phyloP scores from a whole-genome alignment of 2,113 vertebrate genomes.

The Mustela lutreola region DNA sequence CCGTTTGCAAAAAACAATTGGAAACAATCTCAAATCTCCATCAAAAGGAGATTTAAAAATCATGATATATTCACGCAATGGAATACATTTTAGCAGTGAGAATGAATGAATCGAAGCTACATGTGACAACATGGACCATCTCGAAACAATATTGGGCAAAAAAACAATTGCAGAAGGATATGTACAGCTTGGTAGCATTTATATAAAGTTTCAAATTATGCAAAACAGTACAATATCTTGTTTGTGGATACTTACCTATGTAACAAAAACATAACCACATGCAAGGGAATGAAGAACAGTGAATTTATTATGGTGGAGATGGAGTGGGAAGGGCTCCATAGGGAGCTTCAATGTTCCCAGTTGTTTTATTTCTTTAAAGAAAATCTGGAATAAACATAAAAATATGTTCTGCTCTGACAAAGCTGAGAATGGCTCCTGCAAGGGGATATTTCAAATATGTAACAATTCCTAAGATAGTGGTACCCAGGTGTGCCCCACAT shows the following conservation, averaged over 20 bases:
- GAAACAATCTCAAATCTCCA: slow-evolving; percentile 28
- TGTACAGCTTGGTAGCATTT: slow-evolving; percentile 59
- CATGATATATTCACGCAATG: neutral
- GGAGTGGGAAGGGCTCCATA: neutral
- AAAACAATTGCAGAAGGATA: slow-evolving; percentile 32
- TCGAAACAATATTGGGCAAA: neutral
- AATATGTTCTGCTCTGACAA: neutral
- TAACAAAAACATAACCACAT: slow-evolving; percentile 64
- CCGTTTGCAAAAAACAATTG: slow-evolving; percentile 58
- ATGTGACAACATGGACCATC: neutral
- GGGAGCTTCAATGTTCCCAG: neutral
- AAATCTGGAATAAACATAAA: slow-evolving; percentile 37
- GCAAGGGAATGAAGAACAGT: neutral
- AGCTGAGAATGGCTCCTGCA: neutral
- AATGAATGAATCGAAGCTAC: neutral
- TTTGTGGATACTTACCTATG: slow-evolving; percentile 63
- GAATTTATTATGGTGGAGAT: neutral
- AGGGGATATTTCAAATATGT: neutral
- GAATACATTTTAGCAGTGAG: neutral
- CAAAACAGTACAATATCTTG: slow-evolving; percentile 67
- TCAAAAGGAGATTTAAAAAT: neutral
- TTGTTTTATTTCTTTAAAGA: slow-evolving; percentile 36
- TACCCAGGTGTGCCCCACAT: neutral
- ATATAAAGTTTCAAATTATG: slow-evolving; percentile 52
- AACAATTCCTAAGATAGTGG: neutral